These are phyloP conservation scores for Parthenolecanium corni DNA, from an alignment of 2,888 invertebrate species.

Conservation along the genomic window DNA sequence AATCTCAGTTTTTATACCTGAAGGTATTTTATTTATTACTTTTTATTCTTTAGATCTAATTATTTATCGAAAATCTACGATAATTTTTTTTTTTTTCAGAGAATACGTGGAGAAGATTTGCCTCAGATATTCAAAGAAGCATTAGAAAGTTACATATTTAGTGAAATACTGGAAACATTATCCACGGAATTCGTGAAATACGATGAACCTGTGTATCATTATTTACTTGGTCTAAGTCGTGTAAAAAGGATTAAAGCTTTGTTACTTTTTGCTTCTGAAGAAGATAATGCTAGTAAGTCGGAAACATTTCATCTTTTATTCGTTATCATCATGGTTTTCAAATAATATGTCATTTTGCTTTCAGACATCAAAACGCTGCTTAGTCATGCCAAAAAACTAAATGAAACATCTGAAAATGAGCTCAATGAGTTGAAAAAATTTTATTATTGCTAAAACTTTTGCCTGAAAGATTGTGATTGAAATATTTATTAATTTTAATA, in stretches of 20 bases:
- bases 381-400: no score
- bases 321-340: no score
- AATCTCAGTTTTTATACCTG: constrained; percentile 2
- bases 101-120: constrained; percentile 47
- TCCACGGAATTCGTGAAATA: constrained; percentile 41
- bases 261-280: constrained; percentile 12
- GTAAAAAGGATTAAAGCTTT: constrained; percentile 21
- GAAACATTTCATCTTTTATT: background rate
- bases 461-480: no score
- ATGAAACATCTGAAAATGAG: no score
- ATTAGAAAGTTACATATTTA: constrained; percentile 51
- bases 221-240: constrained; percentile 7
- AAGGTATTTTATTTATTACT: constrained; percentile 4
- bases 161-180: constrained; percentile 47
- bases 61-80: background rate
- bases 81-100: constrained; percentile 38
- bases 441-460: no score
- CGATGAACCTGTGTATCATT: constrained; percentile 9
- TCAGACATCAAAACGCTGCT: no score
- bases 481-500: no score
- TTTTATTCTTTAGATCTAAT: background rate
- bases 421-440: no score
- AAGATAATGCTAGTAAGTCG: constrained; percentile 15
- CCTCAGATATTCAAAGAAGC: constrained; percentile 55
- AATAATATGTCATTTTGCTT: no score